phyloP scores from a whole-genome alignment of 2,113 vertebrate genomes.

The human (Homo sapiens) region DNA sequence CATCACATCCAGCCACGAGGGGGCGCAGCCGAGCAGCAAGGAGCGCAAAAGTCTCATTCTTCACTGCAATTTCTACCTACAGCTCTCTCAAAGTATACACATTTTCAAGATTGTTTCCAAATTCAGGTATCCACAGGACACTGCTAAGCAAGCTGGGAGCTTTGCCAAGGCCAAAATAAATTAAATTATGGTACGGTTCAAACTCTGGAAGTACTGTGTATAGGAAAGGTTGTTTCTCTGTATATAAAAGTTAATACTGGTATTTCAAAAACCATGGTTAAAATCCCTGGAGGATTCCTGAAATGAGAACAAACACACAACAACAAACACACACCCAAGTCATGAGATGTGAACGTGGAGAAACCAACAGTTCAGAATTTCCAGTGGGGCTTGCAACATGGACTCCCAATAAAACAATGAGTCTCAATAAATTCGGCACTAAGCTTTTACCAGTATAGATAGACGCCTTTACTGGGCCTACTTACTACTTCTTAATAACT shows the following conservation, averaged over 20 bases:
- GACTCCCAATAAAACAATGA: not conserved
- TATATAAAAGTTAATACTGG: not conserved
- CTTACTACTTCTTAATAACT: slow-evolving; percentile 33
- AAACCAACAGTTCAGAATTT: slow-evolving; percentile 6
- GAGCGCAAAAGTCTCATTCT: not conserved
- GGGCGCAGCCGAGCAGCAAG: slow-evolving; percentile 55
- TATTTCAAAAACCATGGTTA: slow-evolving; percentile 33
- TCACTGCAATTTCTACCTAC: slow-evolving; percentile 6
- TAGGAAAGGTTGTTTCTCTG: slow-evolving; percentile 21
- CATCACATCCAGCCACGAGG: slow-evolving; percentile 38
- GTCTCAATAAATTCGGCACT: not conserved
- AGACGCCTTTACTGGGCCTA: slow-evolving; percentile 31
- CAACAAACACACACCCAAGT: slow-evolving; percentile 25
- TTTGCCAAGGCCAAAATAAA: slow-evolving; percentile 33
- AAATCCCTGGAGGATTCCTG: slow-evolving; percentile 60
- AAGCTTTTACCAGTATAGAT: slow-evolving; percentile 34
- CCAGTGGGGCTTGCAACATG: not conserved
- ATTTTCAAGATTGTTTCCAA: not conserved
- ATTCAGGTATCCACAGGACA: slow-evolving; percentile 22
- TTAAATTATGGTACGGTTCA: not conserved
- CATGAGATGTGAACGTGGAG: not conserved
- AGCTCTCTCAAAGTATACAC: not conserved
- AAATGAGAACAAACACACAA: slow-evolving; percentile 58
- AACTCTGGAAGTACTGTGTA: slow-evolving; percentile 10
- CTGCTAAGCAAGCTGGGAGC: slow-evolving; percentile 11